phyloP scores from a whole-genome alignment of 2,113 vertebrate species.

The Mystacornis crossleyi region DNA sequence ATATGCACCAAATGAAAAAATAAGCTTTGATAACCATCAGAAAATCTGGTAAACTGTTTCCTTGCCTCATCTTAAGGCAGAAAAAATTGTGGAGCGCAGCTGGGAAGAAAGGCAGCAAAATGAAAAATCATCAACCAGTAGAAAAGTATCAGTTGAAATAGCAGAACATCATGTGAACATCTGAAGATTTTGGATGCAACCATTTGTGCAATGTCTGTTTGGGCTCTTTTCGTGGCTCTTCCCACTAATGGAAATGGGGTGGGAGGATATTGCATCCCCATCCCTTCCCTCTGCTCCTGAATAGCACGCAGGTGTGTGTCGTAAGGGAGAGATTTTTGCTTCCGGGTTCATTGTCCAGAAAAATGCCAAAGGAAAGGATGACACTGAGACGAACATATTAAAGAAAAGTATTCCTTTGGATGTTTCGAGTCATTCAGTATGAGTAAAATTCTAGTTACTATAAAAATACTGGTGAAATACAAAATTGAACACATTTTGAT shows the following conservation, averaged over 20 bases:
- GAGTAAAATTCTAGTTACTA: not conserved
- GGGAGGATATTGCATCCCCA: not conserved
- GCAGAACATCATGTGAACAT: not conserved
- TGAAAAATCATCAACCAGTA: not conserved
- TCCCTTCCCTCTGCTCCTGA: not conserved
- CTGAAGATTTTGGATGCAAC: not conserved
- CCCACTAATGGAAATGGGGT: not conserved
- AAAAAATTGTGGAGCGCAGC: not conserved
- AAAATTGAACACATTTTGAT: not conserved
- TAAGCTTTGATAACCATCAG: not conserved
- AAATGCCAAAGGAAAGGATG: not conserved
- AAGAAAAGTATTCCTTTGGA: not conserved
- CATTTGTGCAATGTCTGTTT: not conserved
- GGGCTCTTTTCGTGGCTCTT: not conserved
- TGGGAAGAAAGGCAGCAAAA: not conserved
- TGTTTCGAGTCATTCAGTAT: not conserved
- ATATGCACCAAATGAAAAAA: not conserved
- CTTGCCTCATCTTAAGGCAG: not conserved
- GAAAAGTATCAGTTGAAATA: not conserved
- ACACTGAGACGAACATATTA: not conserved
- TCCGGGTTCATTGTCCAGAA: not conserved
- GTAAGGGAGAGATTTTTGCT: not conserved
- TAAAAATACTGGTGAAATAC: not conserved
- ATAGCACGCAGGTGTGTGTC: fast-evolving
- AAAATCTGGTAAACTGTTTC: not conserved